Conservation (phyloP, 2,888 invertebrate genomes). For the Andrena marginata region DNA sequence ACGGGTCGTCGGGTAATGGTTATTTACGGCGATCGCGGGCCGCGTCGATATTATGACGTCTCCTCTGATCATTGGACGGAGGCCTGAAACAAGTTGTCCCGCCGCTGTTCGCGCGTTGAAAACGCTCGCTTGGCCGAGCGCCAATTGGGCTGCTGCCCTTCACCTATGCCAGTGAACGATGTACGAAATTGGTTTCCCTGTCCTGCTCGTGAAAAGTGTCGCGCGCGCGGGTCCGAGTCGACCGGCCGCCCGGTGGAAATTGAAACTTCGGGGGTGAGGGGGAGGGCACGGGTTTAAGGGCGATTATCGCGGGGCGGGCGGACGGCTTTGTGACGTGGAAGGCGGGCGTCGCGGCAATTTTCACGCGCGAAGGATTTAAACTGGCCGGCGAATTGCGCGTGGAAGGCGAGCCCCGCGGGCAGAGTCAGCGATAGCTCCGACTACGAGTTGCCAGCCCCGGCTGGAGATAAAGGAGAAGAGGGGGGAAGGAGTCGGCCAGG, state of each 20-base stretch:
- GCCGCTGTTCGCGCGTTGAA: constrained; percentile 78
- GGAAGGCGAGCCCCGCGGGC: too few relatives aligned
- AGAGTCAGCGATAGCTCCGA: too few relatives aligned
- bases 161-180: constrained; percentile 82
- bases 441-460: not conserved
- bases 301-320: too few relatives aligned
- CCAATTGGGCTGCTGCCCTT: constrained; percentile 84
- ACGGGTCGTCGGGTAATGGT: constrained; percentile 40
- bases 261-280: not conserved
- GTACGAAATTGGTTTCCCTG: constrained; percentile 81
- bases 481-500: constrained; percentile 37
- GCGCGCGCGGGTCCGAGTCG: constrained; percentile 47
- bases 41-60: constrained; percentile 60
- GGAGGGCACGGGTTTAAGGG: too few relatives aligned
- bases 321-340: too few relatives aligned
- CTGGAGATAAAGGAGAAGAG: constrained; percentile 20
- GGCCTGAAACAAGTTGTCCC: constrained; percentile 55
- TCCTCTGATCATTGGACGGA: constrained; percentile 57
- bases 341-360: too few relatives aligned
- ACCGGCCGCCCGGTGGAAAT: constrained; percentile 29
- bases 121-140: constrained; percentile 79
- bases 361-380: too few relatives aligned
- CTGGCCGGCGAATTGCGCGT: too few relatives aligned
- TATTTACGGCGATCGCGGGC: constrained; percentile 51
- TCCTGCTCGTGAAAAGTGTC: constrained; percentile 68